Conservation (phyloP, 35 echinoderm and acorn worm species). For the Stichopus chloronotus region DNA sequence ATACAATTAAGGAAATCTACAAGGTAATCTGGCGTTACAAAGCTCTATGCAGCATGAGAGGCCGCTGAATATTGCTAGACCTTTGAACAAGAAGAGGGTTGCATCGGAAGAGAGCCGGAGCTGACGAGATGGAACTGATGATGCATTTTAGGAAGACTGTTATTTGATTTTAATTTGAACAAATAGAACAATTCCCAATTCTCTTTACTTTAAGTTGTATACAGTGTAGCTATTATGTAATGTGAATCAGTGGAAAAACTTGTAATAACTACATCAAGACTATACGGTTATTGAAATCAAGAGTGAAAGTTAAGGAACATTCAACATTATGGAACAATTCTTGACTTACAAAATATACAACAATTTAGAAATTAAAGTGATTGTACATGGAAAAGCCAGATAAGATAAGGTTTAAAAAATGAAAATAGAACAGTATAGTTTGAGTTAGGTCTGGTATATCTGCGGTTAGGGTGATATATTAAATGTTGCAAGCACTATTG, state of each 20-base stretch:
- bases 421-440: too few species aligned
- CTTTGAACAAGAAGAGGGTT: background rate
- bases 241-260: background rate
- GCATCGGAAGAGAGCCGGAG: background rate
- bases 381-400: too few species aligned
- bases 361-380: too few species aligned
- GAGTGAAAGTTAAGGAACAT: too few species aligned
- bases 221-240: background rate
- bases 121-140: background rate
- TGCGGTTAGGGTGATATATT: too few species aligned
- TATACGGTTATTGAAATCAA: too few species aligned
- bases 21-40: background rate
- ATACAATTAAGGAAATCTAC: background rate
- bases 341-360: too few species aligned
- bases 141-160: background rate
- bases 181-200: background rate
- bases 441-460: too few species aligned
- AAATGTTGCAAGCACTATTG: too few species aligned
- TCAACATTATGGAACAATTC: too few species aligned
- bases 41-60: background rate
- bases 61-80: background rate
- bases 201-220: background rate
- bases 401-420: too few species aligned
- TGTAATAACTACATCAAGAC: too few species aligned
- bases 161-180: background rate